Conservation (phyloP, 1,140 invertebrate species). For the Heliconius himera region DNA sequence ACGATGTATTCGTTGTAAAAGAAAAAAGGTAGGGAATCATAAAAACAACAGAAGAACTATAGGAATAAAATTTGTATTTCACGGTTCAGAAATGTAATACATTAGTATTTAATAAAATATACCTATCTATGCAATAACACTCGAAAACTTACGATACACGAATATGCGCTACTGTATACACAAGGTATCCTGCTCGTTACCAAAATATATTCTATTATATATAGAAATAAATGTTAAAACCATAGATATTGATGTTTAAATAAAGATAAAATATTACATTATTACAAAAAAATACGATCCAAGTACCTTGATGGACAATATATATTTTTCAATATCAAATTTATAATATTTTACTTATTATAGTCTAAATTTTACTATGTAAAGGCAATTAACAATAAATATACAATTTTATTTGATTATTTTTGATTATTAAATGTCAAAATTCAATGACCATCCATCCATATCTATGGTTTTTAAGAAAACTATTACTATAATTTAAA, state of each 20-base stretch:
- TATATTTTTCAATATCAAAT: neutral
- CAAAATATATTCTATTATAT: slow-evolving; percentile 13
- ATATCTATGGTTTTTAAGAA: slow-evolving; percentile 3
- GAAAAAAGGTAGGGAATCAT: slow-evolving; percentile 36
- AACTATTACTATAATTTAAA: slow-evolving; percentile 1
- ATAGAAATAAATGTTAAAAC: slow-evolving; percentile 6
- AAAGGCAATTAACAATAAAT: neutral
- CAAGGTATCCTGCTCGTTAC: slow-evolving; percentile 23
- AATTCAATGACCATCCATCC: neutral
- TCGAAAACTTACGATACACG: slow-evolving; percentile 55
- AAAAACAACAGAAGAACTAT: slow-evolving; percentile 64
- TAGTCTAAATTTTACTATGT: neutral
- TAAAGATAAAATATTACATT: neutral
- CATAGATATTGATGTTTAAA: slow-evolving; percentile 9
- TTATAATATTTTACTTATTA: neutral
- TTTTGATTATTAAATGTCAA: neutral
- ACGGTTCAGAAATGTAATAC: slow-evolving; percentile 73
- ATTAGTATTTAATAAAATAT: slow-evolving; percentile 78
- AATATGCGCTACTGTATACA: slow-evolving; percentile 48
- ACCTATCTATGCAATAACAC: slow-evolving; percentile 72
- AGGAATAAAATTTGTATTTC: slow-evolving; percentile 79
- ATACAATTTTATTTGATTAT: neutral
- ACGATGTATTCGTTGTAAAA: too few species aligned
- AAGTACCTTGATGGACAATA: neutral
- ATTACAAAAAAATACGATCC: neutral